These are phyloP conservation scores for Xiphophorus hellerii DNA, from an alignment of 2,113 vertebrate species.

Conservation along the genomic window DNA sequence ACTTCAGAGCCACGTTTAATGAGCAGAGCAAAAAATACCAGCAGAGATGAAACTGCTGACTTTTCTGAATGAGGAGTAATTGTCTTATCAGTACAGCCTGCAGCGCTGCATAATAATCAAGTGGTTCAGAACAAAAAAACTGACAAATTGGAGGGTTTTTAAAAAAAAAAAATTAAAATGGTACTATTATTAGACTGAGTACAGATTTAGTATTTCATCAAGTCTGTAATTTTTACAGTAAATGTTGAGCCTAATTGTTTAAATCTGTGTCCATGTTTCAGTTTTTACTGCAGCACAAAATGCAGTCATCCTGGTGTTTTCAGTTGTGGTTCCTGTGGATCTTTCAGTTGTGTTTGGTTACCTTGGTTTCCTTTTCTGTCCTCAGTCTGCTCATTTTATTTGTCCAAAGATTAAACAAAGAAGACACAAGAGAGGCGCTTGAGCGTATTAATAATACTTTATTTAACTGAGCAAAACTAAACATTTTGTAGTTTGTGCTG, in stretches of 20 bases:
- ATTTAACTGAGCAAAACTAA: too few species aligned
- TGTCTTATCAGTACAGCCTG: conserved; percentile 45
- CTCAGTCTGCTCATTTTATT: neutral
- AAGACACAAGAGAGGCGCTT: neutral
- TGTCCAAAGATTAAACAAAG: neutral
- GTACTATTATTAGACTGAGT: neutral
- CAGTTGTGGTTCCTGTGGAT: too few species aligned
- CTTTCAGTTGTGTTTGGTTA: neutral
- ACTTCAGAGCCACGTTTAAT: conserved; percentile 21
- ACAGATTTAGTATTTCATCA: neutral
- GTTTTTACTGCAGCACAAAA: neutral
- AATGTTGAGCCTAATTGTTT: neutral
- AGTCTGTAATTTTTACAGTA: neutral
- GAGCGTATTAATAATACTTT: neutral
- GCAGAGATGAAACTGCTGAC: conserved; percentile 9
- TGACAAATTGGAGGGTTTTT: neutral
- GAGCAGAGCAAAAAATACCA: conserved; percentile 11
- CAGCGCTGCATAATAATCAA: conserved; percentile 44
- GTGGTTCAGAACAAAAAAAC: neutral
- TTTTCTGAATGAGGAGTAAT: conserved; percentile 22
- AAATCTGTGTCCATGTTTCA: neutral
- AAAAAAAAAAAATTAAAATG: too few species aligned
- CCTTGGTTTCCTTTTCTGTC: neutral
- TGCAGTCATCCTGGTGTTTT: neutral
- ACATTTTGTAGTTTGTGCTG: neutral